Conservation (phyloP, 1,140 invertebrate genomes). For the Drosophila carrolli region DNA sequence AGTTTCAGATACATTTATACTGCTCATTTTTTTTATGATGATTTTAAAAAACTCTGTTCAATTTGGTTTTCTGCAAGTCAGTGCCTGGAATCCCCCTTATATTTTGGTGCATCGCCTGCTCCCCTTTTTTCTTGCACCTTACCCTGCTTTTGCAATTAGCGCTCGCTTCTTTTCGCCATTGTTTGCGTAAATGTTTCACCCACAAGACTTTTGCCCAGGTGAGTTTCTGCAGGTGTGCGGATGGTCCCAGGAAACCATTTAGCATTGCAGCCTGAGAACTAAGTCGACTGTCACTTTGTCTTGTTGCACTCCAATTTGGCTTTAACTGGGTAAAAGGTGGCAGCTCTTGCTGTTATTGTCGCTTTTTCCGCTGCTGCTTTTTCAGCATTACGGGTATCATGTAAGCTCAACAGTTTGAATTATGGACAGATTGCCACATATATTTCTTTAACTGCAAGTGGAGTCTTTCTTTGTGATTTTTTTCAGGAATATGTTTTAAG, state of each 20-base stretch:
- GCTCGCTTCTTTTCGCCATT: constrained; percentile 59
- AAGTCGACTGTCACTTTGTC: constrained; percentile 76
- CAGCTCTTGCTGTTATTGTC: constrained; percentile 34
- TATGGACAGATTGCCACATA: constrained; percentile 77
- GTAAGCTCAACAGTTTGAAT: constrained; percentile 54
- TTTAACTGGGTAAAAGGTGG: constrained; percentile 69
- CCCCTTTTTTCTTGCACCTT: constrained; percentile 28
- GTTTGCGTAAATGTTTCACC: constrained; percentile 76
- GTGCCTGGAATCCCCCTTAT: constrained; percentile 1
- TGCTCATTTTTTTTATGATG: no score
- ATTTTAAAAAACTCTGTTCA: no score
- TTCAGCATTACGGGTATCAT: constrained; percentile 19
- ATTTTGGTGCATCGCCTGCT: constrained; percentile 4
- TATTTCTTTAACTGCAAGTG: constrained; percentile 41
- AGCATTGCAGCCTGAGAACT: constrained; percentile 76
- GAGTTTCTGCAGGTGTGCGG: constrained; percentile 8
- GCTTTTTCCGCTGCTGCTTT: constrained; percentile 25
- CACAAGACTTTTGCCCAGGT: constrained; percentile 25
- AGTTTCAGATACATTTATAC: no score
- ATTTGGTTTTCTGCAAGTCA: not conserved
- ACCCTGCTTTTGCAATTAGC: constrained; percentile 58
- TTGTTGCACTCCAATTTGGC: constrained; percentile 54
- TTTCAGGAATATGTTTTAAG: constrained; percentile 4
- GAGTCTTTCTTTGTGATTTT: constrained; percentile 18
- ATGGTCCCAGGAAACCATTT: constrained; percentile 72